Evolutionary conservation across 2,113 vertebrate species (phyloP), one percentile per base, ranked within the genome.

Genomic region (Gracilinanus agilis): DNA sequence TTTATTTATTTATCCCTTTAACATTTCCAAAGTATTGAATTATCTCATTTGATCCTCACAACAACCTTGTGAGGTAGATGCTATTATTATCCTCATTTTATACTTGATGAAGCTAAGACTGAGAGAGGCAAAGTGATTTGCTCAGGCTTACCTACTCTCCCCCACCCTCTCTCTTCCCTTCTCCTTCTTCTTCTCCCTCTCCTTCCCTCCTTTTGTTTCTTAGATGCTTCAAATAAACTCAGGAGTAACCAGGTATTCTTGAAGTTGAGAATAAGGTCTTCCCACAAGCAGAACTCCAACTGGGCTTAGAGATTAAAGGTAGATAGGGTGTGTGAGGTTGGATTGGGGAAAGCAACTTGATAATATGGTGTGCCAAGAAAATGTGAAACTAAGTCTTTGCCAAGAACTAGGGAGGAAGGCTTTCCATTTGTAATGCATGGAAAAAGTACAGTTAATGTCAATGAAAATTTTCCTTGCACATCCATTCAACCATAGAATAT

Each of bases 381-480:
- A 75, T 93, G 67, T 93, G 89, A 94, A 93, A 49, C 44, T 12
- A 56, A 89, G 61, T 9, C 56, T 16, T 1, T 24, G 21, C 34
- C 25, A 29, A 44, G 25, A 89, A 94, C 83, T 54, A 92, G 90
- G 49, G 44, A 0, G 0, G 83, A 16, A 19, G 56, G 53, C 25
- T 53, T 49, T 25, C 54, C 21, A 55, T n/a, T 44, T 92, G 3
- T 44, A 89, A 92, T 91, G 92, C 94, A 93, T 92, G 54, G 90
- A 24, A 90, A 61, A 49, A 61, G 58, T 91, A 27, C 88, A 94
- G 53, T 93, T 93, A 94, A 24, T 55, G 67, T 91, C 96, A 91
- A 94, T 12, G 92, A 53, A 54, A 89, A 96, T 94, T 96, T 93
- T 94, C 92, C 54, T 91, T 55, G 49, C 67, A 8, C 75, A 88